phyloP scores from a whole-genome alignment of 1,140 invertebrate species.

The Piezodorus guildinii region DNA sequence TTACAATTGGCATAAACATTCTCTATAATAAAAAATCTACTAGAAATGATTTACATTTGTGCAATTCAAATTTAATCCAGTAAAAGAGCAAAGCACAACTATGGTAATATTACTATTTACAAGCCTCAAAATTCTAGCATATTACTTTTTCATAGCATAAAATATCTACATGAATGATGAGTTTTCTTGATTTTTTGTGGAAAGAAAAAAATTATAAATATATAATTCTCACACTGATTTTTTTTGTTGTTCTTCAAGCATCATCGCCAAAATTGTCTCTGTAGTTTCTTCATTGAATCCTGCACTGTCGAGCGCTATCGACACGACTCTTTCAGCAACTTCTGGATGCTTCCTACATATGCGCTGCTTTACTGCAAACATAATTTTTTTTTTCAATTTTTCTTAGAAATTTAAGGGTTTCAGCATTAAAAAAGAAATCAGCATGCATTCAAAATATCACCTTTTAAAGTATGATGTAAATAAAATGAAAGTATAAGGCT shows the following conservation, averaged over 20 bases:
- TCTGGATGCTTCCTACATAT: slow-evolving; percentile 61
- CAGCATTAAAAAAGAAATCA: too few relatives aligned
- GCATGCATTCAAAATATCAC: too few relatives aligned
- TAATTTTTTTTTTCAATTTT: background rate
- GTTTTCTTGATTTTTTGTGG: background rate
- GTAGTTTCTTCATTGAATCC: slow-evolving; percentile 70
- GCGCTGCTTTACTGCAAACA: slow-evolving; percentile 53
- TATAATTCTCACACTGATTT: slow-evolving; percentile 14
- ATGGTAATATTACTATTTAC: too few relatives aligned
- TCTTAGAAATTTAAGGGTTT: too few relatives aligned
- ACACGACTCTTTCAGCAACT: slow-evolving; percentile 64
- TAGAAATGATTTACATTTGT: too few relatives aligned
- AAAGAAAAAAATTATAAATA: slow-evolving; percentile 7
- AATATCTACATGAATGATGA: background rate
- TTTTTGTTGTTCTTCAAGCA: slow-evolving; percentile 44
- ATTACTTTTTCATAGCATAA: background rate
- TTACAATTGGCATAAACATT: too few relatives aligned
- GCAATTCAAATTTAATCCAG: too few relatives aligned
- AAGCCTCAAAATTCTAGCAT: too few relatives aligned
- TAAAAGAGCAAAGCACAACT: too few relatives aligned
- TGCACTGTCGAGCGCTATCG: slow-evolving; percentile 75
- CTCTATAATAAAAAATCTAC: too few relatives aligned
- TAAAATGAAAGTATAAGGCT: too few relatives aligned
- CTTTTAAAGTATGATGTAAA: too few relatives aligned
- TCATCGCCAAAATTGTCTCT: slow-evolving; percentile 60